Evolutionary conservation across 2,888 invertebrate genomes (phyloP), one percentile per base, ranked within the genome.

Genomic region (Sacculina carcini): DNA sequence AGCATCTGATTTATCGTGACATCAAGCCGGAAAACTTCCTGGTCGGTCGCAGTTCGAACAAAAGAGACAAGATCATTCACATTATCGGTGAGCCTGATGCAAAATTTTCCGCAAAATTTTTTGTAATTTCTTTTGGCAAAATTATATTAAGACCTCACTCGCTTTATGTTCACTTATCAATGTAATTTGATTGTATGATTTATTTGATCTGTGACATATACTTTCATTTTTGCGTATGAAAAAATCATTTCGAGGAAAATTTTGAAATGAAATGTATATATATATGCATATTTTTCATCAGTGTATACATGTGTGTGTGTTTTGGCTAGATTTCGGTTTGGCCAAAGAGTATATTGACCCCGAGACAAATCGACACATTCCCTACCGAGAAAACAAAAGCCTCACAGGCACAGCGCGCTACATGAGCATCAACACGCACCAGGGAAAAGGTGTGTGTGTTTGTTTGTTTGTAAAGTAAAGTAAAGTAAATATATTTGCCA

Each of bases 281-380:
- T n/a, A n/a, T n/a, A n/a, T n/a, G 19, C n/a, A 16, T 2, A 3
- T 5, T 50, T n/a, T 34, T n/a, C n/a, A 9, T 21, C 23, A 52
- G 23, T 2, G 3, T 14, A 16, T n/a, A 12, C 12, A 19, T 23
- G 5, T 14, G 19, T 21, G 10, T 19, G 26, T 10, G 5, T 34
- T 55, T 14, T 9, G 36, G 68, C 57, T 69, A 78, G 98, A 99
- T 78, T 99, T 99, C 76, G 98, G 98, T 71, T 78, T 99, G 76
- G 98, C 98, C 71, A 99, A 99, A 78, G 98, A 98, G 77, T 99
- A 98, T 73, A 98, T 98, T 75, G 98, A 99, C 75, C 82, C 92
- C 75, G 96, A 98, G 77, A 87, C 87, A 71, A 90, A 90, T 75
- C 90, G 96, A 74, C 98, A 99, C 75, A 99, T 99, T 75, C 96